phyloP scores from a whole-genome alignment of 2,888 invertebrate species.

The Phengaris arion region DNA sequence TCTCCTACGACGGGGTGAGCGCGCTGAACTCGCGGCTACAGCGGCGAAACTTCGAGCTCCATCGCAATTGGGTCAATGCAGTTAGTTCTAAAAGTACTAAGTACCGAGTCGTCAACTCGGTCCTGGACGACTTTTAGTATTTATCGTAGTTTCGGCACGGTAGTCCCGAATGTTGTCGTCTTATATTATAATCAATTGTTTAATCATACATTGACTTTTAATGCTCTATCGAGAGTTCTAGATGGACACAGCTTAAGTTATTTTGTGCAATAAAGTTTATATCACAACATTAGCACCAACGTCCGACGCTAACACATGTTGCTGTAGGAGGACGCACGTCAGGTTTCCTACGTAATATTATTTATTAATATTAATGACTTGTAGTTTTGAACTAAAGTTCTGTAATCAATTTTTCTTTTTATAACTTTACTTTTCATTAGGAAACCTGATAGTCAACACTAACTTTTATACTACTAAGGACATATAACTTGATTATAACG shows the following conservation, averaged over 20 bases:
- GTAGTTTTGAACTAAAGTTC: not conserved
- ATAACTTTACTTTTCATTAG: not conserved
- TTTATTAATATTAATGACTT: not conserved
- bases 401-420: conserved; percentile 15
- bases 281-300: conserved; percentile 29
- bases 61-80: not conserved
- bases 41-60: not conserved
- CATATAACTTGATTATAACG: not conserved
- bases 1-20: conserved; percentile 32
- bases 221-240: conserved; percentile 5
- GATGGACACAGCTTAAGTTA: conserved; percentile 22
- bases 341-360: conserved; percentile 5
- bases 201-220: conserved; percentile 7
- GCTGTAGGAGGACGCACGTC: conserved; percentile 23
- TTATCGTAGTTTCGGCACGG: not conserved
- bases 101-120: no score
- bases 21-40: not conserved
- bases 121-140: no score
- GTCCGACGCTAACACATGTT: conserved; percentile 26
- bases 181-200: conserved; percentile 18
- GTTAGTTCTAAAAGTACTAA: not conserved
- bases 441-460: conserved; percentile 11
- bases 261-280: conserved; percentile 38
- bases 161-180: not conserved
- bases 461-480: conserved; percentile 18